Percentiles rank a stretch among this genome's conserved stretches.
Evolutionary conservation across 1,140 invertebrate genomes (phyloP).

Genomic region (Lordiphosa collinella): DNA sequence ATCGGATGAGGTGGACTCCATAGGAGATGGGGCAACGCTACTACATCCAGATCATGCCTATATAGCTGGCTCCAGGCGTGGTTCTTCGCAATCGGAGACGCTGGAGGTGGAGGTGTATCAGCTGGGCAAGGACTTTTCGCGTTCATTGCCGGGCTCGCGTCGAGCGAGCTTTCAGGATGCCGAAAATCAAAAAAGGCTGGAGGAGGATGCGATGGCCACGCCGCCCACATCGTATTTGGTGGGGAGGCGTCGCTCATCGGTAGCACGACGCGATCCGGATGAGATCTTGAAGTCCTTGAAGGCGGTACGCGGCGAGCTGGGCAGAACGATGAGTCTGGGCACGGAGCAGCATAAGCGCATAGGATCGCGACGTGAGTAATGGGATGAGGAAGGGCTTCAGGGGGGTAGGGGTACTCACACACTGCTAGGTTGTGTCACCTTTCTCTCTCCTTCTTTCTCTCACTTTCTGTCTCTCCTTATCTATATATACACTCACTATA

Average conservation of each 20-base stretch:
- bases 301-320: conserved; percentile 88
- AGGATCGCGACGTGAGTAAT: conserved; percentile 84
- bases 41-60: conserved; percentile 92
- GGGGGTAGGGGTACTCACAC: background rate
- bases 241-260: conserved; percentile 88
- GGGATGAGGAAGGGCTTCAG: background rate
- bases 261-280: conserved; percentile 88
- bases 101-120: conserved; percentile 92
- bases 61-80: conserved; percentile 86
- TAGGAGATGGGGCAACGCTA: conserved; percentile 85
- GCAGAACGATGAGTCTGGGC: conserved; percentile 88
- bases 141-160: conserved; percentile 90
- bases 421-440: conserved; percentile 35
- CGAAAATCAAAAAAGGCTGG: conserved; percentile 80
- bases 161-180: conserved; percentile 90
- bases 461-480: conserved; percentile 28
- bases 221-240: conserved; percentile 83
- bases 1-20: conserved; percentile 87
- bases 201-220: conserved; percentile 80
- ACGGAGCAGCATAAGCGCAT: conserved; percentile 81
- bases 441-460: conserved; percentile 12
- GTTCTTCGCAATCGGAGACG: conserved; percentile 91
- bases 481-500: background rate
- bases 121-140: conserved; percentile 90
- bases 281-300: conserved; percentile 89